Evolutionary conservation across 2,113 vertebrate genomes (phyloP), one percentile per base, ranked within the genome.

Genomic region (Dendropsophus ebraccatus): DNA sequence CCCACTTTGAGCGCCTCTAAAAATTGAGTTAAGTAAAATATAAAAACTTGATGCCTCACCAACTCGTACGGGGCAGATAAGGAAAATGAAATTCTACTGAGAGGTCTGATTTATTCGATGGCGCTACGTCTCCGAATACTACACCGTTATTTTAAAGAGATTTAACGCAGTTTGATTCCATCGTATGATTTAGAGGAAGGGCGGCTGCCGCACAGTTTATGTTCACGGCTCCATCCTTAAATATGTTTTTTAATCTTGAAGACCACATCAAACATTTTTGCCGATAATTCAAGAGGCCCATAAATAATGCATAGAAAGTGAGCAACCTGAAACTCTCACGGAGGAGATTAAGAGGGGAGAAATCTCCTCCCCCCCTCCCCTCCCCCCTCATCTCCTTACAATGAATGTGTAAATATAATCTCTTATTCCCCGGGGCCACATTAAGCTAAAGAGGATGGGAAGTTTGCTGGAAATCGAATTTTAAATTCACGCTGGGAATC

Each of bases 231-330:
- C 14, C 16, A 50, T 67, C 37, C 49, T 47, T 30, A 28, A 47
- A 81, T 81, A 81, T 81, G 79, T 81, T 65, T 81, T 76, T 81
- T 81, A 75, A 84, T 84, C 72, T 75, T 60, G 45, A 47, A 58
- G 70, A 75, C 70, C 54, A 60, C 72, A 76, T 84, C 72, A 85
- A 49, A 77, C 58, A 79, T 70, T 86, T 56, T 41, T 58, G 76
- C 49, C 75, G 37, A 72, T 86, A 70, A 79, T 69, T 67, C 84
- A 79, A 86, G 62, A 28, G n/a, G 23, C 35, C 50, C 19, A 86
- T 86, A 79, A 86, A 86, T 86, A 80, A 80, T 86, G 84, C 30
- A 80, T 85, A 13, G 19, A 41, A 69, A 28, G 30, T 30, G 21
- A 67, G 84, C 75, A 79, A 86, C 56, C 28, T 85, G 83, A 85